These are phyloP conservation scores for Micropoecilia bifurca DNA, from an alignment of 2,797 vertebrate species.

Conservation along the genomic window DNA sequence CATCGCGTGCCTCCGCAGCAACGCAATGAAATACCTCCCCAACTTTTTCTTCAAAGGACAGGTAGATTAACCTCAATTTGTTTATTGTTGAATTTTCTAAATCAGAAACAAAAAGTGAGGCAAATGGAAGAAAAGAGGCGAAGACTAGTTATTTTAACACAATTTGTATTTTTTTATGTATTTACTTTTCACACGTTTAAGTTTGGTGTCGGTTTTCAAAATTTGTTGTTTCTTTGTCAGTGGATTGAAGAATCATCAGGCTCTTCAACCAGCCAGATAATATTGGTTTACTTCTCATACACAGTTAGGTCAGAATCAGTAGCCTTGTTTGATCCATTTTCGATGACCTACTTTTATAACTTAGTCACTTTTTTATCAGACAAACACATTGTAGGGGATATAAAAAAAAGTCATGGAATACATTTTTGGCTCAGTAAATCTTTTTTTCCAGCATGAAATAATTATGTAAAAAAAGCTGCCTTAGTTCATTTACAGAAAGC, in stretches of 20 bases:
- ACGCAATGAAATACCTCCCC: slow-evolving; percentile 95
- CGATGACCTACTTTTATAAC: neutral
- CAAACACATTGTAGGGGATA: neutral
- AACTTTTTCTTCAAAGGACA: slow-evolving; percentile 94
- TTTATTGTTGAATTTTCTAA: neutral
- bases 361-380: neutral
- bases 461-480: neutral
- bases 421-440: neutral
- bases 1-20: slow-evolving; percentile 91
- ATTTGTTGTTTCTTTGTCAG: neutral
- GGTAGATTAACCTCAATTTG: slow-evolving; percentile 66
- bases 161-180: neutral
- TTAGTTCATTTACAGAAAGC: neutral
- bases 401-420: neutral
- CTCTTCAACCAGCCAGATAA: neutral
- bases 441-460: neutral
- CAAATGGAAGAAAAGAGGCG: neutral
- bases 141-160: neutral
- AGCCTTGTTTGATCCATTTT: neutral
- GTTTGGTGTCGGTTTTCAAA: neutral
- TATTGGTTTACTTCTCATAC: slow-evolving; percentile 2
- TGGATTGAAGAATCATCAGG: neutral
- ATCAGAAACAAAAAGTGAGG: neutral
- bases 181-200: neutral
- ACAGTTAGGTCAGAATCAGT: neutral